A percentile compares a stretch with the other conserved stretches of the same genome.
These are phyloP conservation scores for Phrynocephalus guinanensis DNA, from an alignment of 2,797 vertebrate species.

Conservation along the genomic window DNA sequence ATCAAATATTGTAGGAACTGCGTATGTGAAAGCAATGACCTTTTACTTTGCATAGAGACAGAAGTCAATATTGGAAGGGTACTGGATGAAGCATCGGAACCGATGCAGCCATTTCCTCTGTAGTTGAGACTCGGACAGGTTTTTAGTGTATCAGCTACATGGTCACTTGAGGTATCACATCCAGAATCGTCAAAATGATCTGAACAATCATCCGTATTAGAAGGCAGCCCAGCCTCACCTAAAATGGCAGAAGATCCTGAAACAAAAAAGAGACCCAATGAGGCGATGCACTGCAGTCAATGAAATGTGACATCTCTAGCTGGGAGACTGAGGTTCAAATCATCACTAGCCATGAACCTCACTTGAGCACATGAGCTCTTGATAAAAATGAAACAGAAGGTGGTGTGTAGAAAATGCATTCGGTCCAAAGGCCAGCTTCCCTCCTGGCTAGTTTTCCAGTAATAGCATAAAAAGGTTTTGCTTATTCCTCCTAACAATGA, in stretches of 20 bases:
- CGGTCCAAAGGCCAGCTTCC: not conserved
- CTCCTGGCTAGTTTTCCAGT: not conserved
- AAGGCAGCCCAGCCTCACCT: slow-evolving; percentile 45
- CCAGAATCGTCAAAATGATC: slow-evolving; percentile 78
- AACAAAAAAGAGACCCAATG: slow-evolving; percentile 58
- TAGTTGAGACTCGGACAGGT: slow-evolving; percentile 48
- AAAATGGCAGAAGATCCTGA: slow-evolving; percentile 63
- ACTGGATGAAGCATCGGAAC: slow-evolving; percentile 32
- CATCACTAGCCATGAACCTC: not conserved
- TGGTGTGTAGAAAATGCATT: not conserved
- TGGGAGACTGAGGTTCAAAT: too few relatives aligned
- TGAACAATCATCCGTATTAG: slow-evolving; percentile 36
- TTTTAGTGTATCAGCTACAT: slow-evolving; percentile 61
- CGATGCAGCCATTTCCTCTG: not conserved
- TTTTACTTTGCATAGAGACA: slow-evolving; percentile 38
- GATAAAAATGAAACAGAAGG: not conserved
- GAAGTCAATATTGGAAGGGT: slow-evolving; percentile 51
- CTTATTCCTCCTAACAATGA: not conserved
- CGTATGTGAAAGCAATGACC: slow-evolving; percentile 72
- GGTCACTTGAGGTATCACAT: slow-evolving; percentile 77
- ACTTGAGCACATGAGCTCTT: not conserved
- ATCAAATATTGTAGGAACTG: slow-evolving; percentile 87
- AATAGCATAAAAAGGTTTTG: not conserved
- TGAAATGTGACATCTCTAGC: not conserved
- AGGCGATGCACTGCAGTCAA: not conserved